These are phyloP conservation scores for Stigmatopora argus DNA, from an alignment of 2,113 vertebrate genomes.

Conservation along the genomic window DNA sequence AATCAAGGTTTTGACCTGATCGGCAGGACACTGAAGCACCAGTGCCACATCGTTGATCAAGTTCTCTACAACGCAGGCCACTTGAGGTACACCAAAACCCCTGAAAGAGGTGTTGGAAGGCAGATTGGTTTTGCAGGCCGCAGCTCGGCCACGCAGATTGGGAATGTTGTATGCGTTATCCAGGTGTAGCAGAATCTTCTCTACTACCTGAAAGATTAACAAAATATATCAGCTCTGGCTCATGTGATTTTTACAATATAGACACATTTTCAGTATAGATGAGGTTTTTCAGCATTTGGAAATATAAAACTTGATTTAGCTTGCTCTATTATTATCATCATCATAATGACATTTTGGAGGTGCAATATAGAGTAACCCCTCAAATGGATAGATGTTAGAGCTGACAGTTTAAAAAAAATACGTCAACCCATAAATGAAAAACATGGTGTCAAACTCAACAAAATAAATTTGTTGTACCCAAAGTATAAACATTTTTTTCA, in stretches of 20 bases:
- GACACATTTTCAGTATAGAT: neutral
- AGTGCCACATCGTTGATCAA: slow-evolving; percentile 75
- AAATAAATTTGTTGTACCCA: no score
- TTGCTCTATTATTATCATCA: neutral
- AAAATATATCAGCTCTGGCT: neutral
- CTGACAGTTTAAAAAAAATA: no score
- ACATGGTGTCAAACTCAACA: no score
- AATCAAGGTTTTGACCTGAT: slow-evolving; percentile 65
- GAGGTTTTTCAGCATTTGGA: neutral
- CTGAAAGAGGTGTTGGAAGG: slow-evolving; percentile 82
- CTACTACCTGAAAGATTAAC: slow-evolving; percentile 58
- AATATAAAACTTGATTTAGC: neutral
- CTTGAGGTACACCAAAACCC: slow-evolving; percentile 80
- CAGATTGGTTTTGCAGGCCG: slow-evolving; percentile 79
- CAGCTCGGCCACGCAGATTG: slow-evolving; percentile 65
- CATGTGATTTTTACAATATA: neutral
- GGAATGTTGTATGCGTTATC: slow-evolving; percentile 77
- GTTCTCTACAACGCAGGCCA: slow-evolving; percentile 67
- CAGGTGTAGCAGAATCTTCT: slow-evolving; percentile 74
- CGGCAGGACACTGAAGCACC: slow-evolving; percentile 60
- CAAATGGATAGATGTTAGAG: neutral
- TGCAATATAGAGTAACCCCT: neutral
- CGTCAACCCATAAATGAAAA: no score
- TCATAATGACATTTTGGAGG: neutral
- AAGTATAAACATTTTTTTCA: no score